Evolutionary conservation across 2,113 vertebrate genomes (phyloP).

Genomic region (Chaetops frenatus): DNA sequence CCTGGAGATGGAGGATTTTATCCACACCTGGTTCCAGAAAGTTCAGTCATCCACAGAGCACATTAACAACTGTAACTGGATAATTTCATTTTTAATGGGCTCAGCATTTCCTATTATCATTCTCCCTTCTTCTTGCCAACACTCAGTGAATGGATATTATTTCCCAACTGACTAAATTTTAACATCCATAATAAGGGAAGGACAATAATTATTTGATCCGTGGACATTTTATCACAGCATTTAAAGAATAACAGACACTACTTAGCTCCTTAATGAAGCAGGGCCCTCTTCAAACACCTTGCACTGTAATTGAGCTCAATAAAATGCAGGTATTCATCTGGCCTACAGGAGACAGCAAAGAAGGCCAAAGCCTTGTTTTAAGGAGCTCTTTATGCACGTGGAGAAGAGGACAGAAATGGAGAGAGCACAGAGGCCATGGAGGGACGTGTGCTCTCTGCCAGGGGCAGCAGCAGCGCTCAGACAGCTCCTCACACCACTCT

Average conservation of each 20-base stretch:
- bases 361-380: not conserved
- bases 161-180: not conserved
- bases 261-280: not conserved
- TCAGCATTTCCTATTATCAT: not conserved
- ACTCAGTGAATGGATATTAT: not conserved
- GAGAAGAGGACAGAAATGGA: not conserved
- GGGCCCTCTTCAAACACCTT: not conserved
- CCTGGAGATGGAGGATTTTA: not conserved
- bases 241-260: not conserved
- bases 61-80: not conserved
- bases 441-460: not conserved
- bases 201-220: not conserved
- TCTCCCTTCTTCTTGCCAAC: not conserved
- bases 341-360: not conserved
- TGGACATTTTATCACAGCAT: not conserved
- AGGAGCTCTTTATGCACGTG: not conserved
- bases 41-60: not conserved
- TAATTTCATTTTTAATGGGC: not conserved
- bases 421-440: not conserved
- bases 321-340: not conserved
- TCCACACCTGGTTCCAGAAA: not conserved
- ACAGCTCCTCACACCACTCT: not conserved
- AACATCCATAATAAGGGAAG: not conserved
- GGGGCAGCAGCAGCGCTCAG: not conserved
- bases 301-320: not conserved